phyloP scores from a whole-genome alignment of 1,140 invertebrate species.

The Phymastichus coffea region DNA sequence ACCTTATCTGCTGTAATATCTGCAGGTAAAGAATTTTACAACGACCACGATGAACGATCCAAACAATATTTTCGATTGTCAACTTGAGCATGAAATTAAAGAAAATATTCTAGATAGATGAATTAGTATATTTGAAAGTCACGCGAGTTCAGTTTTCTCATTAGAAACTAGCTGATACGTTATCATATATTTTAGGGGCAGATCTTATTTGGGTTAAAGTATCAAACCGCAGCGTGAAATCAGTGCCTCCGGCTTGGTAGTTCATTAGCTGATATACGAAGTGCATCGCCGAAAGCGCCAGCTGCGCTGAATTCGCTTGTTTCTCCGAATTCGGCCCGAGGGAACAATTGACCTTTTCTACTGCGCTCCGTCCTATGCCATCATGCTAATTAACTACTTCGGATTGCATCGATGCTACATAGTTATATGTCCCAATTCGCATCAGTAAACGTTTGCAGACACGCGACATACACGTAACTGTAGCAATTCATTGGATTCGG shows the following conservation, averaged over 20 bases:
- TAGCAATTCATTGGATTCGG: too few relatives aligned
- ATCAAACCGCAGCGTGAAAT: background rate
- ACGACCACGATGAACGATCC: too few relatives aligned
- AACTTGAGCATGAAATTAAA: too few relatives aligned
- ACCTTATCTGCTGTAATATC: too few relatives aligned
- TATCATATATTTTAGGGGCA: too few relatives aligned
- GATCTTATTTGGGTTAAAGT: background rate
- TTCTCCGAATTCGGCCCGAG: background rate
- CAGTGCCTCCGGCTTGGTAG: background rate
- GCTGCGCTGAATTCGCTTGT: background rate
- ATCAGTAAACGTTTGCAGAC: background rate
- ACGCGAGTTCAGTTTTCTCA: too few relatives aligned
- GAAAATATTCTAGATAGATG: too few relatives aligned
- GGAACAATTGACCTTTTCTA: background rate
- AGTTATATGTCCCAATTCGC: background rate
- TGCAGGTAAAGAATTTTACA: too few relatives aligned
- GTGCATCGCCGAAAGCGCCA: background rate
- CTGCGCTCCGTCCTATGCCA: background rate
- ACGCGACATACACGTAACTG: too few relatives aligned
- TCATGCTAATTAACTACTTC: background rate
- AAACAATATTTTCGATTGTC: too few relatives aligned
- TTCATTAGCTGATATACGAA: background rate
- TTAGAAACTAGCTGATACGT: too few relatives aligned
- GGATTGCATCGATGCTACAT: background rate
- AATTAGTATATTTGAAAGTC: too few relatives aligned